Base-by-base conservation (phyloP, 2,888 invertebrate genomes). In the Drosophila meridionalis region DNA sequence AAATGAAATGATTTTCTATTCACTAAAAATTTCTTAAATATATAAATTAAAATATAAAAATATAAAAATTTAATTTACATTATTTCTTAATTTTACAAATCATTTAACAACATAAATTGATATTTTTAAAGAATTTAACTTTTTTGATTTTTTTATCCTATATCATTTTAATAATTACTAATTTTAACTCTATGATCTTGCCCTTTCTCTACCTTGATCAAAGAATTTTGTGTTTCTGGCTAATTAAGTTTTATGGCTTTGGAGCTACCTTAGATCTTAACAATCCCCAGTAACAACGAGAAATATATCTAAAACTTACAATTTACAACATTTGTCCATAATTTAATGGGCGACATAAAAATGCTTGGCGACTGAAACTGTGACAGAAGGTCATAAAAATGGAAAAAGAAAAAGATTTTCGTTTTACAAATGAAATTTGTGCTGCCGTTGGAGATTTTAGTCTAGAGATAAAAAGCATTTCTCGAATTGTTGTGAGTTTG, bases 181-280 rank as follows among this genome's bases (percentile, higher is more conserved):
- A 8, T 12, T 20, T 43, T 12, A 11, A 43, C 0, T 12, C 4
- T 4, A 20, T 8, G 12, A 14, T 9, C n/a, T 12, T 12, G 3
- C 1, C 34, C 20, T 11, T 20, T 2, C 12, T n/a, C 32, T 6
- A 34, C 0, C 20, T 6, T 12, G 38, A 64, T 64, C 64, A 12
- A 63, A 40, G 32, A 48, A 64, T 48, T 63, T 63, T 63, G 48
- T 67, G 59, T 69, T 76, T 63, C 60, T 69, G 60, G 65, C 73
- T 73, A 80, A 80, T 80, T 80, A 83, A 80, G 67, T 80, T 80
- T 80, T 83, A 80, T 58, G 80, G 65, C 52, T 61, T 62, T 60
- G 32, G 63, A 52, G 60, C 14, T 70, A 69, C 55, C 65, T 65
- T 36, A 53, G 42, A 45, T 52, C 40, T 65, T 52, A 36, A 62